These are phyloP conservation scores for Tetraneura akinire DNA, from an alignment of 1,140 invertebrate genomes.

Conservation along the genomic window DNA sequence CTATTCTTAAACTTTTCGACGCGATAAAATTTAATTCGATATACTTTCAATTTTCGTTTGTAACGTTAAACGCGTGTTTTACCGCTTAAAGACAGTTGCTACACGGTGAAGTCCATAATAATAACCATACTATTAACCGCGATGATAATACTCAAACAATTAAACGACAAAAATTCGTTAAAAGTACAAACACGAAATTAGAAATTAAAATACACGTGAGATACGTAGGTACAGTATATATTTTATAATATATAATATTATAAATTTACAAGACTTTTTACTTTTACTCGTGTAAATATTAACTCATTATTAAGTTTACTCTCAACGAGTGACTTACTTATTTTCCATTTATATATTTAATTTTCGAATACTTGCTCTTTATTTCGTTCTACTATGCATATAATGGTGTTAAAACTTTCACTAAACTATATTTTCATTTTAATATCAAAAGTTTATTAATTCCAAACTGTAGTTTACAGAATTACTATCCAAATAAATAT, in stretches of 20 bases:
- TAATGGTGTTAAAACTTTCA: conserved; percentile 7
- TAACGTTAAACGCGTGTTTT: too few species aligned
- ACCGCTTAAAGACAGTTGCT: too few species aligned
- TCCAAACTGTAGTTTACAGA: background rate
- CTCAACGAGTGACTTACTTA: background rate
- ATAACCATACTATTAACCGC: too few species aligned
- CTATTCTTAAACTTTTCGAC: too few species aligned
- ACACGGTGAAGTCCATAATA: too few species aligned
- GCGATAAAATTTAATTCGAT: too few species aligned
- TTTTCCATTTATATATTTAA: background rate
- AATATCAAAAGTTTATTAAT: conserved; percentile 25
- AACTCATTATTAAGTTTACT: background rate
- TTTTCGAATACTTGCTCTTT: background rate
- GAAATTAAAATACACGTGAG: background rate
- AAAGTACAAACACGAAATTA: background rate
- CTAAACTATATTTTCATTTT: conserved; percentile 19
- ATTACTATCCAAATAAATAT: background rate
- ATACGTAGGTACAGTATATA: too few species aligned
- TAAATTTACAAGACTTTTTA: too few species aligned
- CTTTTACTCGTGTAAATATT: background rate
- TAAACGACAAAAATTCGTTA: conserved; percentile 1
- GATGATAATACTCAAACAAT: background rate
- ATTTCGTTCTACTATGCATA: background rate
- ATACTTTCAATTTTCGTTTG: too few species aligned
- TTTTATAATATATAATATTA: too few species aligned